These are phyloP conservation scores for Dendrolimus kikuchii DNA, from an alignment of 1,140 invertebrate genomes.

Conservation along the genomic window DNA sequence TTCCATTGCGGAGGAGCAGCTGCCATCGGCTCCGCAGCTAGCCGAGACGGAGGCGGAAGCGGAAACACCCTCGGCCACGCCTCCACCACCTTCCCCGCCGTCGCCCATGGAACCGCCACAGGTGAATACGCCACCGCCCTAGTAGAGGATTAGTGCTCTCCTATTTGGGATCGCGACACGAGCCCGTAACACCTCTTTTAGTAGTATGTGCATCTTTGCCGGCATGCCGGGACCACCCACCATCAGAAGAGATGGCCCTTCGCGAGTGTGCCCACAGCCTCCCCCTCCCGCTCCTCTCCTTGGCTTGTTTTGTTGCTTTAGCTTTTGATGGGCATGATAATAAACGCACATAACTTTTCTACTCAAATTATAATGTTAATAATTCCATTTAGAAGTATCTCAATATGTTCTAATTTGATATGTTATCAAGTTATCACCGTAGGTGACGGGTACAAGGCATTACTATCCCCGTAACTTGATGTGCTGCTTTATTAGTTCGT, in stretches of 20 bases:
- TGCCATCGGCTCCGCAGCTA: constrained; percentile 24
- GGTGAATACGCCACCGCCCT: constrained; percentile 62
- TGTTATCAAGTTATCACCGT: no score
- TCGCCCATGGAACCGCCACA: constrained; percentile 26
- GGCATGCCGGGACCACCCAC: constrained; percentile 58
- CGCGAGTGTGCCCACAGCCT: neutral
- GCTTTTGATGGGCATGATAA: constrained; percentile 10
- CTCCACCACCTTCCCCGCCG: constrained; percentile 24
- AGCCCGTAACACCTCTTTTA: constrained; percentile 44
- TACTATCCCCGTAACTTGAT: no score
- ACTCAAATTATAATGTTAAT: no score
- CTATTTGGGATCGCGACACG: constrained; percentile 32
- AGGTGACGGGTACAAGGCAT: no score
- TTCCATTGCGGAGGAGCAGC: constrained; percentile 21
- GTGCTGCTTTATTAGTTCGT: no score
- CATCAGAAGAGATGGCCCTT: constrained; percentile 44
- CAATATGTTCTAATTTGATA: no score
- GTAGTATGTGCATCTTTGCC: constrained; percentile 52
- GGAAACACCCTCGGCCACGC: constrained; percentile 18
- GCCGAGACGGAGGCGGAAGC: constrained; percentile 11
- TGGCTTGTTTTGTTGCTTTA: constrained; percentile 16
- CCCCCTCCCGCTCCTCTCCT: constrained; percentile 14
- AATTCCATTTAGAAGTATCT: no score
- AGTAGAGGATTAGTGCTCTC: constrained; percentile 56
- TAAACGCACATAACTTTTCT: no score